A percentile compares a stretch with the other conserved stretches of the same genome.
These are phyloP conservation scores for Dryomyza anilis DNA, from an alignment of 2,888 invertebrate genomes.

Conservation along the genomic window DNA sequence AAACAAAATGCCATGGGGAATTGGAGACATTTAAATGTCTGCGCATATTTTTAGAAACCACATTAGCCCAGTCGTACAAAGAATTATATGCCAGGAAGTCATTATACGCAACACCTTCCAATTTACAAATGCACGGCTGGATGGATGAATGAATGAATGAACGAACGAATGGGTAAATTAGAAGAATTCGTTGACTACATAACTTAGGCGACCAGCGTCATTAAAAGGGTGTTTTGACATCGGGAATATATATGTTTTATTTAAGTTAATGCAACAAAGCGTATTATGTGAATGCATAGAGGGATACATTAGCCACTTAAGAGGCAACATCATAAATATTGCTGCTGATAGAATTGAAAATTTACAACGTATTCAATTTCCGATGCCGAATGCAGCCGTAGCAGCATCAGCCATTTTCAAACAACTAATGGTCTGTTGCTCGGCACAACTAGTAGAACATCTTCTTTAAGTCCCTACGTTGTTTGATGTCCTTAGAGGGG, in stretches of 20 bases:
- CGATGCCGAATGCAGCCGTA: too few species aligned
- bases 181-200: not conserved
- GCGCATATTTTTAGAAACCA: not conserved
- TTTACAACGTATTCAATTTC: too few species aligned
- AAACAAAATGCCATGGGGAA: too few species aligned
- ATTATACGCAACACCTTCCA: constrained; percentile 6
- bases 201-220: not conserved
- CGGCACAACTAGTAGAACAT: not conserved
- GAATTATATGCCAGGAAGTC: constrained; percentile 6
- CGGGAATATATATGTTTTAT: not conserved
- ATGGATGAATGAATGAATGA: not conserved
- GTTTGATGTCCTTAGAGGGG: not conserved
- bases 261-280: not conserved
- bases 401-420: too few species aligned
- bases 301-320: not conserved
- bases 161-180: too few species aligned
- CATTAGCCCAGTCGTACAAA: not conserved
- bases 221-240: constrained; percentile 3
- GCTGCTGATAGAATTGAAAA: too few species aligned
- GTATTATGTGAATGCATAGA: not conserved
- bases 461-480: not conserved
- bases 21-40: not conserved
- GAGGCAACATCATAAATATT: not conserved
- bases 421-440: too few species aligned
- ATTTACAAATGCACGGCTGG: not conserved